Conservation (phyloP, 2,888 invertebrate species). For the Lysandra coridon region DNA sequence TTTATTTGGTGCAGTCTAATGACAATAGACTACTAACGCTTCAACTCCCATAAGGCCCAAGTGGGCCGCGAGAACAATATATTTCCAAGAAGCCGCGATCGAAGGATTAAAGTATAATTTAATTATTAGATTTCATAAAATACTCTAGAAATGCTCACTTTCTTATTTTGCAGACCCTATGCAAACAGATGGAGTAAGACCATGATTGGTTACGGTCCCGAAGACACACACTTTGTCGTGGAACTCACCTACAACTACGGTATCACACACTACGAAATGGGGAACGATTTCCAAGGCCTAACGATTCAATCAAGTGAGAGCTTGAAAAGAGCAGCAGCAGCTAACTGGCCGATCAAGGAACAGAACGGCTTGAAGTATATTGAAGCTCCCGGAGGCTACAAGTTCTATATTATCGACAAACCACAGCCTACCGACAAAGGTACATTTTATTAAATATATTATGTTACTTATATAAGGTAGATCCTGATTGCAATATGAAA, state of each 20-base stretch:
- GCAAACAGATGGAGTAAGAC: constrained; percentile 99
- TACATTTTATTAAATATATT: constrained; percentile 47
- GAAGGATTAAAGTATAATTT: too few relatives aligned
- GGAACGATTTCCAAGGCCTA: constrained; percentile 95
- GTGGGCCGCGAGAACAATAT: too few relatives aligned
- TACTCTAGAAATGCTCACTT: not conserved
- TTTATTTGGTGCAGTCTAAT: too few relatives aligned
- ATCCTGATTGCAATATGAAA: too few relatives aligned
- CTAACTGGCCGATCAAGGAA: constrained; percentile 86
- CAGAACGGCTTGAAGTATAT: constrained; percentile 82
- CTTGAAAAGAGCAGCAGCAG: constrained; percentile 85
- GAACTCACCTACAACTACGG: constrained; percentile 99
- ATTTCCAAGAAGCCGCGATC: too few relatives aligned
- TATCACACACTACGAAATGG: constrained; percentile 90
- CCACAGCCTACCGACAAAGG: constrained; percentile 84
- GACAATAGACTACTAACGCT: too few relatives aligned
- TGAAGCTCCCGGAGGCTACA: constrained; percentile 95
- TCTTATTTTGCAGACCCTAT: constrained; percentile 87
- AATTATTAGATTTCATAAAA: too few relatives aligned
- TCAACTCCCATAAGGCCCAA: too few relatives aligned
- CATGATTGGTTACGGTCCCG: constrained; percentile 98
- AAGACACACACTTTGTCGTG: constrained; percentile 96
- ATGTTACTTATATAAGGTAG: not conserved
- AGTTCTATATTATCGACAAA: constrained; percentile 89
- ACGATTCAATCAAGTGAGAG: constrained; percentile 90